These are phyloP conservation scores for Aphelenchoides avenae DNA, from an alignment of 1,140 invertebrate species.

Conservation along the genomic window DNA sequence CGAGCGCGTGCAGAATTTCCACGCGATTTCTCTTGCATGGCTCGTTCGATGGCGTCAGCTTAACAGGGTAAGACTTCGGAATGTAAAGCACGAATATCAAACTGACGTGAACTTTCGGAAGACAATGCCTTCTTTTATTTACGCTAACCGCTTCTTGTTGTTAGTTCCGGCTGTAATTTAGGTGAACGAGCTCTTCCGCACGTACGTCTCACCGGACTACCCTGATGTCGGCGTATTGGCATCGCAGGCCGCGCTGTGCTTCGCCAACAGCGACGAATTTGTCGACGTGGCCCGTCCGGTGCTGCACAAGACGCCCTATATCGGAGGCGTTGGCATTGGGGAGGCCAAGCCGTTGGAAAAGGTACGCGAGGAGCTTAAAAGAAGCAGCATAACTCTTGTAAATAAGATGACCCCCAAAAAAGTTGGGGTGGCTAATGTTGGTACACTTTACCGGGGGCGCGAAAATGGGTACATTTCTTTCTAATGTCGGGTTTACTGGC, in stretches of 20 bases:
- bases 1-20: conserved; percentile 22
- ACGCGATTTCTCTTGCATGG: conserved; percentile 4
- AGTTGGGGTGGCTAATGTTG: conserved; percentile 8
- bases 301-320: conserved; percentile 21
- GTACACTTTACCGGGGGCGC: not conserved
- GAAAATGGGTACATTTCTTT: not conserved
- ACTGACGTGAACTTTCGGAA: not conserved
- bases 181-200: conserved; percentile 32
- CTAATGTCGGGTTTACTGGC: not conserved
- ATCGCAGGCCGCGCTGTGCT: conserved; percentile 18
- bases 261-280: conserved; percentile 34
- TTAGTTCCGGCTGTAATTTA: conserved; percentile 1
- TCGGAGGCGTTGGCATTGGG: conserved; percentile 22
- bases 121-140: not conserved
- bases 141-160: not conserved
- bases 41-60: conserved; percentile 4
- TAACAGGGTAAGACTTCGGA: not conserved
- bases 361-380: not conserved
- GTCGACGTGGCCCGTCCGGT: conserved; percentile 33
- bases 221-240: conserved; percentile 22
- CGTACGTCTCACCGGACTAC: conserved; percentile 30
- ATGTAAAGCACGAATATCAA: conserved; percentile 3
- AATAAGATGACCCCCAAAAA: not conserved
- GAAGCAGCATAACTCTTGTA: not conserved
- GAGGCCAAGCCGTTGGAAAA: conserved; percentile 14